Base-by-base conservation (phyloP, 1,140 invertebrate species). In the Temnothorax longispinosus region DNA sequence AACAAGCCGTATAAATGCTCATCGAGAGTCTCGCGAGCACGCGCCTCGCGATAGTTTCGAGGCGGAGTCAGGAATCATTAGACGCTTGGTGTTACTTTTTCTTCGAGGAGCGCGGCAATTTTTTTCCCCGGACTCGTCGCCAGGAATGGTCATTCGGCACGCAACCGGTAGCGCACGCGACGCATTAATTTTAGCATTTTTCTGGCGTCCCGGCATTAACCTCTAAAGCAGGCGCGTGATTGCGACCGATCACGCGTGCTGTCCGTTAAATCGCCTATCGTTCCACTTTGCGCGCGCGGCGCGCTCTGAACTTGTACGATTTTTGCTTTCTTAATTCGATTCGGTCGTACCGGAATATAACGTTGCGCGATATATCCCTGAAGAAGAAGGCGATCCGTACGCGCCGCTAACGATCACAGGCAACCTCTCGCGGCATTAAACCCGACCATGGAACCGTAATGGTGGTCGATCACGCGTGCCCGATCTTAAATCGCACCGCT, bases 111-210 rank as follows among this genome's bases (percentile, higher is more conserved):
- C 27, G 11, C 69, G 54, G 52, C 41, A 65, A 35, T 54, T 54
- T 35, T 64, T 88, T 90, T 86, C 44, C 6, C 27, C 15, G 18
- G 8, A 18, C 44, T 4, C 67, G 60, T 69, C 71, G 74, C 75
- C 87, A 58, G 71, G 58, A 90, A 91, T 91, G 90, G 89, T 88
- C 80, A 90, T 85, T 75, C 85, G 27, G 80, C 90, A 91, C 89
- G 90, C 90, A 90, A 91, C 84, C 90, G 80, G 90, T 90, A 91
- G 90, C 89, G 90, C 90, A 91, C 89, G 89, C 90, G 89, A 91
- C 90, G 89, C 90, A 91, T 91, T 91, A 90, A 91, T 91, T 82
- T 84, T 69, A 27, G 60, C 52, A 91, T 90, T 91, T 90, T 91
- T 90, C 86, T 71, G 75, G 62, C 76, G 81, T 74, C 52, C 7